These are phyloP conservation scores for Heliothis virescens DNA, from an alignment of 1,140 invertebrate genomes.

Conservation along the genomic window DNA sequence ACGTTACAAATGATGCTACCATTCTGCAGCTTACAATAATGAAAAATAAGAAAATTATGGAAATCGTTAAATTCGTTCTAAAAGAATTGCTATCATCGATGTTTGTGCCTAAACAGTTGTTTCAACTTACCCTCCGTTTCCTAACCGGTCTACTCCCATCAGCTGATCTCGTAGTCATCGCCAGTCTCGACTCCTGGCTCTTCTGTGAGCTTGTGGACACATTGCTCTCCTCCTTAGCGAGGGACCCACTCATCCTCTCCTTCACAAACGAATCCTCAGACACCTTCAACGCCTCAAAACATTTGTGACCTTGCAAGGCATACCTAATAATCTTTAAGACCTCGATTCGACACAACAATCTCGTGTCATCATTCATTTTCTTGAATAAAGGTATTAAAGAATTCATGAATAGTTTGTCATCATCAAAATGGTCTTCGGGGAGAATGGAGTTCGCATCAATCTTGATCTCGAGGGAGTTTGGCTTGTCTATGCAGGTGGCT, in stretches of 20 bases:
- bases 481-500: slow-evolving; percentile 60
- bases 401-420: slow-evolving; percentile 81
- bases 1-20: too few relatives aligned
- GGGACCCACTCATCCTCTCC: slow-evolving; percentile 63
- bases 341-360: slow-evolving; percentile 76
- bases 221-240: slow-evolving; percentile 63
- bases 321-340: slow-evolving; percentile 79
- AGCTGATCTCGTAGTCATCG: slow-evolving; percentile 77
- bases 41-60: too few relatives aligned
- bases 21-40: too few relatives aligned
- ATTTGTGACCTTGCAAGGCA: slow-evolving; percentile 76
- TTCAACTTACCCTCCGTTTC: slow-evolving; percentile 71
- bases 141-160: slow-evolving; percentile 75
- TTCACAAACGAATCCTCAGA: slow-evolving; percentile 73
- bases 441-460: slow-evolving; percentile 76
- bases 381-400: slow-evolving; percentile 78
- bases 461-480: slow-evolving; percentile 71
- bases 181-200: slow-evolving; percentile 64
- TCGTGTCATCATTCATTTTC: slow-evolving; percentile 80
- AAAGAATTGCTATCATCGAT: too few relatives aligned
- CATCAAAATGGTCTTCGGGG: slow-evolving; percentile 78
- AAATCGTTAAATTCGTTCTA: too few relatives aligned
- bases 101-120: neutral
- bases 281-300: slow-evolving; percentile 71
- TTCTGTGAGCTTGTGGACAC: slow-evolving; percentile 47